A percentile compares a stretch with the other conserved stretches of the same genome.
These are phyloP conservation scores for Saimiri boliviensis DNA, from an alignment of 2,113 vertebrate genomes.

Conservation along the genomic window DNA sequence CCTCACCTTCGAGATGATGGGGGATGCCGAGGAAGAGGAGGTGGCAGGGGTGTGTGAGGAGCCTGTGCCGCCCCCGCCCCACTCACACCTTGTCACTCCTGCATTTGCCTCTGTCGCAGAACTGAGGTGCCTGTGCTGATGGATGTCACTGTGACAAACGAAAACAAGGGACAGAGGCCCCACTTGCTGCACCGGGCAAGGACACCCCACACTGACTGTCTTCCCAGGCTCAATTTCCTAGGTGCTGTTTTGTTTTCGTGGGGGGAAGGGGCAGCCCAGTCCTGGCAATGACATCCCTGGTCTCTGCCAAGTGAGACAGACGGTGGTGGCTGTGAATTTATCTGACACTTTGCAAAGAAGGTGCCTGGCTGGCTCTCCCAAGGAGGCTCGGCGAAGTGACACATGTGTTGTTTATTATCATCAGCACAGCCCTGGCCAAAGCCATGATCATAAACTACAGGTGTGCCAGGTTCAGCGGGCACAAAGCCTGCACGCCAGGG, in stretches of 20 bases:
- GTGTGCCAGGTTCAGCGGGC: accelerated
- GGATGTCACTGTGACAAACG: accelerated
- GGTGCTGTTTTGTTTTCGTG: neutral
- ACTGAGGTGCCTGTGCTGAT: accelerated
- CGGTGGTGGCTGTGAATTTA: neutral
- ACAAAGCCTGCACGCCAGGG: accelerated
- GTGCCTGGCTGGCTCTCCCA: neutral
- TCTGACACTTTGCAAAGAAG: neutral
- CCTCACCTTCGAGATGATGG: neutral
- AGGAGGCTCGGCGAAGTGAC: accelerated
- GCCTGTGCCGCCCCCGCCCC: neutral
- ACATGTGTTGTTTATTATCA: accelerated
- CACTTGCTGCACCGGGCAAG: accelerated
- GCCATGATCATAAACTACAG: accelerated
- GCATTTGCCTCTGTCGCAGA: neutral
- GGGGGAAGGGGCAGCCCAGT: accelerated
- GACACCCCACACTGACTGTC: no score
- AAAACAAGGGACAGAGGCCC: neutral
- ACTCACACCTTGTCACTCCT: accelerated
- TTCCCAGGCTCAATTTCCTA: accelerated
- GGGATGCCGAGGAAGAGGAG: neutral
- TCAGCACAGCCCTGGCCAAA: accelerated
- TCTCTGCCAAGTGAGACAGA: neutral
- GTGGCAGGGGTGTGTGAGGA: accelerated
- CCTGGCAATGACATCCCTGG: neutral